Base-by-base conservation (phyloP, 2,888 invertebrate genomes). In the Nasonia oneida region DNA sequence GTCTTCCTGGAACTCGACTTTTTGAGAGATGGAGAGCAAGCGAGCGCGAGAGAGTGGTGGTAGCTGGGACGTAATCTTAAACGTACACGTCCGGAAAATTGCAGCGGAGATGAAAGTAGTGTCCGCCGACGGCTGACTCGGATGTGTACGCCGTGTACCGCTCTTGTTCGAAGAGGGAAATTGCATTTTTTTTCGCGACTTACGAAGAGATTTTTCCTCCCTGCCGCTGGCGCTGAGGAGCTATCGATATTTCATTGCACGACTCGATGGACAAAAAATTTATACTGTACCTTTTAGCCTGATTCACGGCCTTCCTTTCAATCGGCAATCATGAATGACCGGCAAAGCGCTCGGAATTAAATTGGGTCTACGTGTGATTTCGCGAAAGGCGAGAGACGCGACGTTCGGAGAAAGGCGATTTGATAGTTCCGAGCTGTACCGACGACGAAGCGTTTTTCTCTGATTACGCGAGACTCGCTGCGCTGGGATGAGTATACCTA, bases 391-490 rank as follows among this genome's bases (percentile, higher is more conserved):
- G 73, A 37, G 81, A 64, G 76, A 77, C 12, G 71, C 29, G 37
- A 8, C 53, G 37, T 83, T 80, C 80, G n/a, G 61, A 53, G 83
- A 83, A 86, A 61, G 75, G 76, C 71, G 76, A 86, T 86, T 86
- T 86, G 83, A 86, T 86, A 86, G 79, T 81, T 81, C 37, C 14
- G 15, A 18, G 37, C 33, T 15, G 61, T 75, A n/a, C n/a, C 47
- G 64, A 14, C 37, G 64, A 47, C 81, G 76, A 61, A 73, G 76
- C 77, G 81, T 77, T 85, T 81, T 85, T 85, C 77, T 76, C 85
- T 64, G 85, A 77, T 85, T 85, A 81, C 85, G 76, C 64, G n/a
- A 76, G 47, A 73, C 23, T 37, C 14, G 18, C 33, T 14, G 42
- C 29, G n/a, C 2, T 15, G n/a, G 14, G 3, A 42, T 12, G 50